Evolutionary conservation across 2,888 invertebrate species (phyloP).

Genomic region (Osmoderma eremita): DNA sequence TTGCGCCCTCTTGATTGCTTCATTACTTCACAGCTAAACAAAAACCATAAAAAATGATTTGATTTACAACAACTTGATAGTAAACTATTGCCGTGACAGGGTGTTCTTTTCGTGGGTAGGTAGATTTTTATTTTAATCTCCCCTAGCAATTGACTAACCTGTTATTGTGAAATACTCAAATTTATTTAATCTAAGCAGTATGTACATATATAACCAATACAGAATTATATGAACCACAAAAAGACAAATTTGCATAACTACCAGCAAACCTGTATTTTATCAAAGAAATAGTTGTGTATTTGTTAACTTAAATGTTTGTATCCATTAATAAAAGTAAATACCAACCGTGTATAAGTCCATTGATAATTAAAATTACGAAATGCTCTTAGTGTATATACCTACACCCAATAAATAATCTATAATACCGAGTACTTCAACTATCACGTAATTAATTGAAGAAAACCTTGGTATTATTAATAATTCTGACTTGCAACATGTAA

Average conservation of each 20-base stretch:
- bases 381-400: constrained; percentile 25
- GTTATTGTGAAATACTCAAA: no score
- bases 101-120: no score
- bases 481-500: constrained; percentile 38
- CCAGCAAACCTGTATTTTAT: constrained; percentile 9
- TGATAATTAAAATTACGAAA: constrained; percentile 37
- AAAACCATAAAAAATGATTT: no score
- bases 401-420: constrained; percentile 35
- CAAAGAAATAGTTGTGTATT: constrained; percentile 15
- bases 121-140: no score
- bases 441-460: constrained; percentile 36
- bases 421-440: constrained; percentile 8
- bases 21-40: no score
- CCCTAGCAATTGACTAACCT: no score
- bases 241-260: constrained; percentile 16
- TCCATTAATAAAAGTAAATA: constrained; percentile 32
- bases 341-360: constrained; percentile 28
- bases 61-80: no score
- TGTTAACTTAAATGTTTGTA: constrained; percentile 27
- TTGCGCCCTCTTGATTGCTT: no score
- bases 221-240: not conserved
- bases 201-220: no score
- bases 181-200: no score
- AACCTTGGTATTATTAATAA: constrained; percentile 37
- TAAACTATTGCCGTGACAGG: no score